Evolutionary conservation across 1,140 invertebrate species (phyloP).

Genomic region (Drepana arcuata): DNA sequence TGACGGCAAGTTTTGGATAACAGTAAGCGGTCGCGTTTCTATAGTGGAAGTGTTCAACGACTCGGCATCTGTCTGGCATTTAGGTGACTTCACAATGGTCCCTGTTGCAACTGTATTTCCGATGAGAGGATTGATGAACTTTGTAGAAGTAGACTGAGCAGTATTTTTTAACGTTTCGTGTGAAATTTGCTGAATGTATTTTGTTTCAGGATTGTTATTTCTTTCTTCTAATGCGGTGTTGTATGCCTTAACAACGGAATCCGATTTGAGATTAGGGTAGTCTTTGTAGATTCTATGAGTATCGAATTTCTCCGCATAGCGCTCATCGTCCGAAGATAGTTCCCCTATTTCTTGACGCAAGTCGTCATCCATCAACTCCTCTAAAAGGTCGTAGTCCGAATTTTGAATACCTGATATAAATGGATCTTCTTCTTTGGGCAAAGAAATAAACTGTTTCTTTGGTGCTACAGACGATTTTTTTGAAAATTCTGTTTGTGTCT

Average conservation of each 20-base stretch:
- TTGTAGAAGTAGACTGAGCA: neutral
- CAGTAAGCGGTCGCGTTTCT: neutral
- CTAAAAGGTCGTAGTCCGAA: conserved; percentile 54
- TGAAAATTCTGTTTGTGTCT: neutral
- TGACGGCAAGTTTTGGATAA: neutral
- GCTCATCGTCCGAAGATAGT: conserved; percentile 48
- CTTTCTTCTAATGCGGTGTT: too few species aligned
- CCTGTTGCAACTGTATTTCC: too few species aligned
- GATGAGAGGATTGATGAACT: too few species aligned
- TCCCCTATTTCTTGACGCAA: conserved; percentile 59
- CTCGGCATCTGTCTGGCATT: too few species aligned
- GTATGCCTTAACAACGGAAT: too few species aligned
- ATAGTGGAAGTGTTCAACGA: neutral
- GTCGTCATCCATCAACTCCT: conserved; percentile 59
- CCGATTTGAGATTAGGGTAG: too few species aligned
- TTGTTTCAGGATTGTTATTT: neutral
- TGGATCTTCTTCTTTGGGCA: conserved; percentile 24
- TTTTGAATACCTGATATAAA: conserved; percentile 45
- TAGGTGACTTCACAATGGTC: too few species aligned
- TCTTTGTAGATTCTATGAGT: neutral
- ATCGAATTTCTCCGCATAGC: neutral
- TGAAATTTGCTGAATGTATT: neutral
- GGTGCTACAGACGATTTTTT: conserved; percentile 10
- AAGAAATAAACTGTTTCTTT: conserved; percentile 13
- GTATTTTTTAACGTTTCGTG: neutral